A percentile compares a stretch with the other conserved stretches of the same genome.
These are phyloP conservation scores for Andrena dorsata DNA, from an alignment of 2,888 invertebrate species.

Conservation along the genomic window DNA sequence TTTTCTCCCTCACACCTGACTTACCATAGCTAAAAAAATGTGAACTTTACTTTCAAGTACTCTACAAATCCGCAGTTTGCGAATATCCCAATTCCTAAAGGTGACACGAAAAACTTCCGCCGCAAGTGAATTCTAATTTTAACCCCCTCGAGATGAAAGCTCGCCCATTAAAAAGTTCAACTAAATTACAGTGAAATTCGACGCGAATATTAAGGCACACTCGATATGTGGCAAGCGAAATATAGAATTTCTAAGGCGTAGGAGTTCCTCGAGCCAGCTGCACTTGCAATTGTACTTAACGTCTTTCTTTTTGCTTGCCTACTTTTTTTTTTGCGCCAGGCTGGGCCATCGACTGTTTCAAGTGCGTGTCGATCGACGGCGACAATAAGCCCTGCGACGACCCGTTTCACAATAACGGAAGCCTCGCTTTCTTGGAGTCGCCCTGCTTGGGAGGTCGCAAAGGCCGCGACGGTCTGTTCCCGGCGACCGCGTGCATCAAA, in stretches of 20 bases:
- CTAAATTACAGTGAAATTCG: too few species aligned
- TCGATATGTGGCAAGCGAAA: too few species aligned
- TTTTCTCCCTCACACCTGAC: too few species aligned
- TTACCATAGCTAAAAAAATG: too few species aligned
- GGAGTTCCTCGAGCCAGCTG: background rate
- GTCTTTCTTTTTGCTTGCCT: background rate
- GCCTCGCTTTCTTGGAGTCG: conserved; percentile 92
- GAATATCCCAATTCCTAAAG: too few species aligned
- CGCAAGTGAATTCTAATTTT: too few species aligned
- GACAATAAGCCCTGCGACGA: conserved; percentile 96
- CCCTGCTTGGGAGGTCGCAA: conserved; percentile 98
- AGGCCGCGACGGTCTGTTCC: conserved; percentile 96
- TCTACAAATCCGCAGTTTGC: too few species aligned
- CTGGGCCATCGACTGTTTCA: conserved; percentile 96
- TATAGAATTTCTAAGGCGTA: background rate
- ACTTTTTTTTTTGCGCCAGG: conserved; percentile 35
- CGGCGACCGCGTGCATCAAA: conserved; percentile 98
- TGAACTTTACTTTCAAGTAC: too few species aligned
- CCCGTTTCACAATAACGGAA: conserved; percentile 97
- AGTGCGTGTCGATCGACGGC: conserved; percentile 96
- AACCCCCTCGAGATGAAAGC: too few species aligned
- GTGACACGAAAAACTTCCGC: too few species aligned
- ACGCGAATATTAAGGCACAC: too few species aligned
- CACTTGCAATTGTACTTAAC: conserved; percentile 1
- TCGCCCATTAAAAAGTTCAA: too few species aligned